Conservation (phyloP, 2,113 vertebrate species). For the Anarrhichthys ocellatus region DNA sequence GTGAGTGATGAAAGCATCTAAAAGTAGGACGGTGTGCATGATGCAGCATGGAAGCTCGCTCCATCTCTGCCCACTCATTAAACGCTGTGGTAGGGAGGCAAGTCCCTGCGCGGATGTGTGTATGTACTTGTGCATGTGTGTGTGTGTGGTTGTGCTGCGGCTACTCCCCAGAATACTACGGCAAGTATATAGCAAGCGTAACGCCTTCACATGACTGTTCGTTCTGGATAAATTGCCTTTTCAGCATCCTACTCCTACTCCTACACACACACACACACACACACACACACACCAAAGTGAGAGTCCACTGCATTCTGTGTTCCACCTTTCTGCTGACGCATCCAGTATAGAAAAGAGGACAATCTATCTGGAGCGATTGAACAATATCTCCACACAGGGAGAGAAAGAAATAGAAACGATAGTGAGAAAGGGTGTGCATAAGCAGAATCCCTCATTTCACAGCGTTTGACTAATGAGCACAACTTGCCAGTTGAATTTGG, state of each 20-base stretch:
- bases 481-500: slow-evolving; percentile 19
- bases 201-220: slow-evolving; percentile 30
- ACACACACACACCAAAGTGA: slow-evolving; percentile 36
- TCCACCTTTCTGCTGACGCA: slow-evolving; percentile 60
- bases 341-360: slow-evolving; percentile 52
- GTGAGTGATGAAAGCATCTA: slow-evolving; percentile 56
- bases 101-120: not conserved
- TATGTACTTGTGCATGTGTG: not conserved
- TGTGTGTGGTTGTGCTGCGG: not conserved
- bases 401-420: slow-evolving; percentile 43
- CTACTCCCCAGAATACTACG: slow-evolving; percentile 21
- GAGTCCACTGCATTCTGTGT: slow-evolving; percentile 45
- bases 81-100: slow-evolving; percentile 20
- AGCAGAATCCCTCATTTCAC: slow-evolving; percentile 39
- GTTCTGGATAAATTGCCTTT: slow-evolving; percentile 54
- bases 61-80: slow-evolving; percentile 46
- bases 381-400: slow-evolving; percentile 45
- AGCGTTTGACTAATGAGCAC: slow-evolving; percentile 49
- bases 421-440: slow-evolving; percentile 24
- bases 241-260: slow-evolving; percentile 55
- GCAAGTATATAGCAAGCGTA: slow-evolving; percentile 9
- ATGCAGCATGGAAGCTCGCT: slow-evolving; percentile 40
- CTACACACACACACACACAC: not conserved
- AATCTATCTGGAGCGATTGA: slow-evolving; percentile 54
- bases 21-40: slow-evolving; percentile 37